Evolutionary conservation across 2,888 invertebrate genomes (phyloP).

Genomic region (Sarcophaga rosellei): DNA sequence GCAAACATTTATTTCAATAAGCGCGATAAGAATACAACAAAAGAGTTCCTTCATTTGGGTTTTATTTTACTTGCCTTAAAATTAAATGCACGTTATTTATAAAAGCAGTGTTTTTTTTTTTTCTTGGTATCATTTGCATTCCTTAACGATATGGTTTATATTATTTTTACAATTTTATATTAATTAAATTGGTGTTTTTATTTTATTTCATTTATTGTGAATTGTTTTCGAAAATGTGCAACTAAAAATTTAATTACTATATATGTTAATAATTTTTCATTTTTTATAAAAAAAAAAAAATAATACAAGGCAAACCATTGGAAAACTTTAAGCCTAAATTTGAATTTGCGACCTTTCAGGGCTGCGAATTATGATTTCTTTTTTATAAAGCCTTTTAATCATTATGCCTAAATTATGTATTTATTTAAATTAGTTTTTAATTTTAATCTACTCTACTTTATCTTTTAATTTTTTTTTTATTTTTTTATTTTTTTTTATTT

Average conservation of each 20-base stretch:
- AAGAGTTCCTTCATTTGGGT: conserved; percentile 15
- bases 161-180: conserved; percentile 37
- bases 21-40: conserved; percentile 8
- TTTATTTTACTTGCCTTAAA: conserved; percentile 34
- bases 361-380: conserved; percentile 31
- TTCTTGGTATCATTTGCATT: conserved; percentile 24
- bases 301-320: conserved; percentile 66
- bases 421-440: conserved; percentile 25
- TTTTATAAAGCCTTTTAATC: conserved; percentile 38
- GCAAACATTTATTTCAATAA: background rate
- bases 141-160: conserved; percentile 54
- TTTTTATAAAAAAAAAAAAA: conserved; percentile 61
- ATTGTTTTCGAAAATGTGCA: conserved; percentile 45
- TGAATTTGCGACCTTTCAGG: conserved; percentile 61
- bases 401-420: conserved; percentile 21
- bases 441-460: conserved; percentile 49
- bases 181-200: conserved; percentile 47
- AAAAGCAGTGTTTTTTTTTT: conserved; percentile 51
- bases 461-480: conserved; percentile 27
- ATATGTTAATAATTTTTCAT: conserved; percentile 47
- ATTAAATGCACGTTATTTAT: conserved; percentile 40
- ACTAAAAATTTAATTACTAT: conserved; percentile 35
- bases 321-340: conserved; percentile 61
- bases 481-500: conserved; percentile 26
- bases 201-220: conserved; percentile 33